Conservation (phyloP, 53 echinoderm and acorn worm genomes). For the Apostichopus leukothele region DNA sequence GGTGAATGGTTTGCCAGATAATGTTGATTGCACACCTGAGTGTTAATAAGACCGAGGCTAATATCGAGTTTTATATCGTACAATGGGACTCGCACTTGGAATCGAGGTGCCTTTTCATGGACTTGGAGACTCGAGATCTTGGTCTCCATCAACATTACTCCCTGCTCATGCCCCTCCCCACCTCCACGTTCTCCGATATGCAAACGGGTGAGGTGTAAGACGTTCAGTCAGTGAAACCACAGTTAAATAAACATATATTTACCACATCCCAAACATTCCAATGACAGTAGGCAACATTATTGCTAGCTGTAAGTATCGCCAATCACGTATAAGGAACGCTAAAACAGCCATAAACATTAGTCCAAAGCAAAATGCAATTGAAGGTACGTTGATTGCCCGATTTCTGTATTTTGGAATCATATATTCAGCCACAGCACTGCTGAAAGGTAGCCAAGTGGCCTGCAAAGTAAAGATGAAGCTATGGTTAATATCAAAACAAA, state of each 20-base stretch:
- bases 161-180: too few relatives aligned
- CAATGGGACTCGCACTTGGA: too few relatives aligned
- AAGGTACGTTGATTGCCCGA: neutral
- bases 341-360: constrained; percentile 73
- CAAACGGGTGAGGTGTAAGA: too few relatives aligned
- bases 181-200: too few relatives aligned
- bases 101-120: too few relatives aligned
- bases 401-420: constrained; percentile 19
- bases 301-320: constrained; percentile 71
- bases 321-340: constrained; percentile 66
- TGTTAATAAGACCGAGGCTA: too few relatives aligned
- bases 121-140: too few relatives aligned
- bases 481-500: neutral
- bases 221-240: too few relatives aligned
- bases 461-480: neutral
- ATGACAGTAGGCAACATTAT: constrained; percentile 40
- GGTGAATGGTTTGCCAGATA: too few relatives aligned
- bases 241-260: neutral
- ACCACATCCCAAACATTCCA: neutral
- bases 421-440: neutral
- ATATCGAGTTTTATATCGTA: too few relatives aligned
- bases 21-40: too few relatives aligned
- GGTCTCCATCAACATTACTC: too few relatives aligned
- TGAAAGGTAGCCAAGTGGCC: constrained; percentile 4
- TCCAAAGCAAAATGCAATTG: constrained; percentile 48